Evolutionary conservation across 2,797 vertebrate species (phyloP), one percentile per base, ranked within the genome.

Genomic region (Numenius phaeopus): DNA sequence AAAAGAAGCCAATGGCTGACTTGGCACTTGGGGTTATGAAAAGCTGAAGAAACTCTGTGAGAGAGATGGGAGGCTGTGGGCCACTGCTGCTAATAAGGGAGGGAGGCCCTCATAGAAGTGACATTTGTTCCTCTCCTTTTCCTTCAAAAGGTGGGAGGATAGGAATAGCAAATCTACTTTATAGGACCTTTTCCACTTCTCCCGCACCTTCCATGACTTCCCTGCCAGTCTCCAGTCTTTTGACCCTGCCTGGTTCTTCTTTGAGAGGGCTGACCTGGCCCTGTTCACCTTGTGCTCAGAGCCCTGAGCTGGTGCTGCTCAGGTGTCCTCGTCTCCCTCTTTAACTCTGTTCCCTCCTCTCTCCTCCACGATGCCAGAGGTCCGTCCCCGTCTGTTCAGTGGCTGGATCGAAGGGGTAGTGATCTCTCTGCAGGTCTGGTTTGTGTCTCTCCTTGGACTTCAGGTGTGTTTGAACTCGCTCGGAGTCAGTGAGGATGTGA

Each of bases 281-380:
- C 17, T 58, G 8, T 61, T 83, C 54, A 30, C 10, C 14, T 30
- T 46, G 17, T 67, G 32, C 37, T 77, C 12, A 44, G 58, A 69
- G 34, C 37, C 39, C 26, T 37, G 39, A 66, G 59, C 22, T 86
- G 46, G 8, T 67, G 19, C 58, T 79, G 32, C 22, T 70, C 17
- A 66, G 69, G 12, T 5, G 4, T 61, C 26, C 16, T 87, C 19
- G 40, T 50, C 27, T 76, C 23, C 24, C 23, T 47, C 26, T 30
- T 39, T 40, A 27, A 23, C 14, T 34, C 19, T 64, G 26, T 79
- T 30, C 47, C 73, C 15, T 57, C 27, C 64, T 58, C 47, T 76
- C 24, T 71, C 3, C 16, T 9, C 3, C 3, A 2, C 1, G 2
- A 4, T 67, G 61, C 40, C 50, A 37, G 29, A 61, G 37, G 29